A percentile compares a stretch with the other conserved stretches of the same genome.
phyloP scores from a whole-genome alignment of 2,113 vertebrate species.

The Ciconia stormi region DNA sequence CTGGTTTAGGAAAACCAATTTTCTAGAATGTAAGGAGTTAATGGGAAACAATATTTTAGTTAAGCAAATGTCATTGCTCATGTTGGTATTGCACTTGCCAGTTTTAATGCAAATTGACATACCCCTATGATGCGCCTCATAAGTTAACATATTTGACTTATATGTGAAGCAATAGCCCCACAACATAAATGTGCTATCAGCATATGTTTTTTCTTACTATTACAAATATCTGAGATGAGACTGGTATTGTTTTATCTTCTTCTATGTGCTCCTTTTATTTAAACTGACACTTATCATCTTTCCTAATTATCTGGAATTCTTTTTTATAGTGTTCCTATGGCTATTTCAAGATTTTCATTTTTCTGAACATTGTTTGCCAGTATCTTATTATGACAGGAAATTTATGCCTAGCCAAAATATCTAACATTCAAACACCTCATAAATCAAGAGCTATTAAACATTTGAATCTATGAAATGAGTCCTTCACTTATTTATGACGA shows the following conservation, averaged over 20 bases:
- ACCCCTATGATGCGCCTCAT: not conserved
- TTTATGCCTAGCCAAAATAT: not conserved
- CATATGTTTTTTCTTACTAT: not conserved
- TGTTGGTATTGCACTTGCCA: not conserved
- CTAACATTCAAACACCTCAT: not conserved
- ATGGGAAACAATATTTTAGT: conserved; percentile 28
- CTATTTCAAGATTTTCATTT: not conserved
- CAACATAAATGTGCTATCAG: not conserved
- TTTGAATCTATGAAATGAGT: not conserved
- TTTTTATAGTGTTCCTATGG: not conserved
- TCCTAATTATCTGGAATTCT: not conserved
- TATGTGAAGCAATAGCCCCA: not conserved
- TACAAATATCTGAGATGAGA: not conserved
- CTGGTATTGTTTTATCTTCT: not conserved
- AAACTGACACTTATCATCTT: not conserved
- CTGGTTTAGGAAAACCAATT: not conserved
- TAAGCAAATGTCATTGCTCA: not conserved
- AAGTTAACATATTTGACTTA: not conserved
- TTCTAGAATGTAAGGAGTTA: not conserved
- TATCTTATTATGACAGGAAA: not conserved
- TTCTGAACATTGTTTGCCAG: not conserved
- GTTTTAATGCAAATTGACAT: not conserved
- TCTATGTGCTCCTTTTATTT: not conserved
- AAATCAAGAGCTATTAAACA: not conserved
- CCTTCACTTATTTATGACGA: not conserved